Evolutionary conservation across 2,888 invertebrate species (phyloP), one percentile per base, ranked within the genome.

Genomic region (Mythimna loreyi): DNA sequence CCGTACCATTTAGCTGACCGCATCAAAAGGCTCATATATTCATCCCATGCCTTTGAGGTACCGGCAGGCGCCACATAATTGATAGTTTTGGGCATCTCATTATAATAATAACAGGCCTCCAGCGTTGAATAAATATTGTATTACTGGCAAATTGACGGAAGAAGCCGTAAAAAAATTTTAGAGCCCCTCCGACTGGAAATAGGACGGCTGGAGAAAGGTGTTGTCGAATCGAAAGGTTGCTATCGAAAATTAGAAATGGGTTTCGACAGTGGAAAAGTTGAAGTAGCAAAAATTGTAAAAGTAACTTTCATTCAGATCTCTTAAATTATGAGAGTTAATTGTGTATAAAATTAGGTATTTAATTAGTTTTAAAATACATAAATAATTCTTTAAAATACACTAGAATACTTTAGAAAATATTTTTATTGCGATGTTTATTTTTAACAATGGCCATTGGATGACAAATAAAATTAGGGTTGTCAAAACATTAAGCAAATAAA

Each of bases 121-220:
- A 87, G 90, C 87, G 87, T 87, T 89, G 89, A 86, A 92, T 93
- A 92, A 94, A 95, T 94, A 95, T 94, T 93, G 91, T 92, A 91
- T 92, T 93, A 90, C 92, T 91, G 91, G 92, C 92, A 93, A 93
- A 94, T 93, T 93, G 92, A 92, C 91, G 91, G 90, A 91, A 91
- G 90, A 88, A 84, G 79, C 83, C 71, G 84, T 87, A 85, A 78
- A 90, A 91, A 92, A 90, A 88, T 13, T 84, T 80, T 85, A 70
- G 81, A 85, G 85, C 78, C 67, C 72, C 67, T 72, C 67, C 40
- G 67, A 59, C 68, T 73, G 43, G 58, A 67, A 76, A 78, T 79
- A 79, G 78, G 61, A 72, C 40, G 64, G 67, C n/a, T 52, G 75
- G 65, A 64, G 50, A 57, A 74, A 73, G 78, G 78, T 74, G 55